Evolutionary conservation across 2,888 invertebrate species (phyloP).

Genomic region (Crossocerus cetratus): DNA sequence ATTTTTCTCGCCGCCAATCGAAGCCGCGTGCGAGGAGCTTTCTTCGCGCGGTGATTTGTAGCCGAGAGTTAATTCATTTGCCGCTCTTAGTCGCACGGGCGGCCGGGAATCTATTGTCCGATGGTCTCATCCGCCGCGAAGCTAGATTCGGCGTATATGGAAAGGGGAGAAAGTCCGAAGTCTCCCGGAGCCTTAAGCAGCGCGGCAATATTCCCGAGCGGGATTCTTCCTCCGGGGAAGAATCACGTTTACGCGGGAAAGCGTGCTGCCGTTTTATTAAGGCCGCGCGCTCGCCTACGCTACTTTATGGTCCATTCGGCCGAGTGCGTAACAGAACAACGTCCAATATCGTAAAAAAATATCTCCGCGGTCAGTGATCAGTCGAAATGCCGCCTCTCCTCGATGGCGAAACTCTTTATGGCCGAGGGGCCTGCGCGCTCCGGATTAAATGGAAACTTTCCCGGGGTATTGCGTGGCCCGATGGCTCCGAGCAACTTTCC

Average conservation of each 20-base stretch:
- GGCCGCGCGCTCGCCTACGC: conserved; percentile 43
- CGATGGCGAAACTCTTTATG: conserved; percentile 9
- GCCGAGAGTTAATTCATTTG: conserved; percentile 65
- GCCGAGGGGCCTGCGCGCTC: not conserved
- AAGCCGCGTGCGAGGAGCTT: conserved; percentile 15
- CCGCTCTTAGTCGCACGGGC: conserved; percentile 39
- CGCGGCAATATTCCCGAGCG: conserved; percentile 37
- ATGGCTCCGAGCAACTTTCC: no score
- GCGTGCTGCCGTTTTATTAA: conserved; percentile 51
- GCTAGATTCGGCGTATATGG: not conserved
- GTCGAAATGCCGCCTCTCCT: conserved; percentile 24
- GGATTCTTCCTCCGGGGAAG: conserved; percentile 22
- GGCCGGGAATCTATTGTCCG: conserved; percentile 42
- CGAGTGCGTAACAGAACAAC: conserved; percentile 37
- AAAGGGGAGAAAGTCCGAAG: conserved; percentile 6
- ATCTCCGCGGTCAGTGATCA: conserved; percentile 45
- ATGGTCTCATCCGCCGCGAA: conserved; percentile 26
- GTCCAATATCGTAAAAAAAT: conserved; percentile 52
- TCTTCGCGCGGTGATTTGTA: conserved; percentile 59
- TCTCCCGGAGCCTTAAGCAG: conserved; percentile 29
- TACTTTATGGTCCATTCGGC: conserved; percentile 42
- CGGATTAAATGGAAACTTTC: no score
- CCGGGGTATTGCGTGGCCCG: no score
- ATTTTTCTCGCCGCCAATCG: not conserved
- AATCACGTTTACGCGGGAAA: conserved; percentile 53